Evolutionary conservation across 2,797 vertebrate genomes (phyloP).

Genomic region (Paguma larvata): DNA sequence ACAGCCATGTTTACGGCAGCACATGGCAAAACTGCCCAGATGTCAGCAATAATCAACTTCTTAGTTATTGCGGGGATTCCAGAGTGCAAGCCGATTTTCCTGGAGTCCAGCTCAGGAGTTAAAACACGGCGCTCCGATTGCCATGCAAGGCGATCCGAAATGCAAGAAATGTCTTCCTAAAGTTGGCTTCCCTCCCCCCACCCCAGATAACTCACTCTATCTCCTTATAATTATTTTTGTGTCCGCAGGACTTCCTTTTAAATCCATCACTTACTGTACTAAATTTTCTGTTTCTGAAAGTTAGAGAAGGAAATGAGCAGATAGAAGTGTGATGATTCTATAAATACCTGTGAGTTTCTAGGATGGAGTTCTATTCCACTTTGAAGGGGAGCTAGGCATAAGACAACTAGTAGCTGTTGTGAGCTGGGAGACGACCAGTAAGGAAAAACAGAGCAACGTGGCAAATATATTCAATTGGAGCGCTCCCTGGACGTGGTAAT

Average conservation of each 20-base stretch:
- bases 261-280: conserved; percentile 40
- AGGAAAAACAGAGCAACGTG: neutral
- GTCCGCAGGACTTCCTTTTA: conserved; percentile 60
- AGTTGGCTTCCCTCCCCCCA: neutral
- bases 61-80: conserved; percentile 6
- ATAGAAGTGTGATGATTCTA: conserved; percentile 50
- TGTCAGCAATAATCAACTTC: conserved; percentile 64
- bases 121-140: neutral
- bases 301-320: conserved; percentile 50
- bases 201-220: conserved; percentile 13
- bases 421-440: neutral
- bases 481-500: neutral
- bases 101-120: neutral
- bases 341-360: conserved; percentile 66
- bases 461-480: neutral
- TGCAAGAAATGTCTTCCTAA: neutral
- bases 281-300: conserved; percentile 57
- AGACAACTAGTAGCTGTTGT: conserved; percentile 18
- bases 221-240: conserved; percentile 57
- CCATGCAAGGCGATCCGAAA: conserved; percentile 17
- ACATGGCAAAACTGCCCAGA: conserved; percentile 29
- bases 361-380: neutral
- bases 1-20: conserved; percentile 60
- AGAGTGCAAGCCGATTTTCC: conserved; percentile 59
- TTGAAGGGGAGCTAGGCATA: conserved; percentile 51